phyloP scores from a whole-genome alignment of 2,113 vertebrate genomes.

The Pungitius pungitius region DNA sequence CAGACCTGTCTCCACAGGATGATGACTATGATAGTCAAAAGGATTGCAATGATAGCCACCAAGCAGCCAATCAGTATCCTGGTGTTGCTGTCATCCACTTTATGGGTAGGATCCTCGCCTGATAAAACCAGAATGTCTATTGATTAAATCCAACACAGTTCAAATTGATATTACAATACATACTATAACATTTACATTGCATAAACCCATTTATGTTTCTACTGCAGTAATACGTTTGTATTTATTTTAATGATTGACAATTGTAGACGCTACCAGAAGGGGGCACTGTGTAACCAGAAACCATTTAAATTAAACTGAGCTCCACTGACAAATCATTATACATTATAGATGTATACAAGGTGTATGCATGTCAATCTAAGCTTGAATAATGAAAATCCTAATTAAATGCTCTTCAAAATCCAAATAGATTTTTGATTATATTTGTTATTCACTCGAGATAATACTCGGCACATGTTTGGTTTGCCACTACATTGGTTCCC shows the following conservation, averaged over 20 bases:
- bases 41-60: conserved; percentile 95
- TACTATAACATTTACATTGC: neutral
- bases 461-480: neutral
- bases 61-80: conserved; percentile 94
- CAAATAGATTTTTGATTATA: neutral
- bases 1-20: conserved; percentile 98
- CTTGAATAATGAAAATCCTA: neutral
- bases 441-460: neutral
- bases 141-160: conserved; percentile 6
- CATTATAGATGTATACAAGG: neutral
- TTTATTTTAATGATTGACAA: neutral
- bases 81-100: conserved; percentile 94
- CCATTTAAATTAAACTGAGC: neutral
- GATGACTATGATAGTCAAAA: conserved; percentile 93
- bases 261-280: conserved; percentile 54
- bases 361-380: neutral
- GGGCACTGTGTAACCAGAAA: conserved; percentile 51
- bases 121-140: conserved; percentile 10
- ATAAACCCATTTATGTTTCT: conserved; percentile 13
- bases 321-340: neutral
- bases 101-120: conserved; percentile 89
- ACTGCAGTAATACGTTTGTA: neutral
- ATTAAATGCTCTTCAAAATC: neutral
- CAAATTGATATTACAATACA: neutral
- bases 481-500: conserved; percentile 3